These are phyloP conservation scores for Trachelus iudaicus DNA, from an alignment of 2,888 invertebrate genomes.

Conservation along the genomic window DNA sequence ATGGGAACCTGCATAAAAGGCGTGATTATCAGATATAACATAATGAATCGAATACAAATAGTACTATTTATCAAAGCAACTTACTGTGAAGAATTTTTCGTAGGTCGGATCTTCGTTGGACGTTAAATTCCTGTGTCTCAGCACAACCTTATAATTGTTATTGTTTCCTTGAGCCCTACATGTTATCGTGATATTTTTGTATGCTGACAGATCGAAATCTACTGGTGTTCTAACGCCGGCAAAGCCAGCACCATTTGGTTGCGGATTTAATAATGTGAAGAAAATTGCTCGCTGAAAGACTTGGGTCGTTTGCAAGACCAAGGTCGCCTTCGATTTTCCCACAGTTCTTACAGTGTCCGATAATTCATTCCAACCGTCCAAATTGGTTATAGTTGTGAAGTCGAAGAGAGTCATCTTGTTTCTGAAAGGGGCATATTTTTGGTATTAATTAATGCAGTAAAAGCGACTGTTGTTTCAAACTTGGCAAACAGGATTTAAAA, in stretches of 20 bases:
- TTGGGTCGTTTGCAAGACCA: conserved; percentile 71
- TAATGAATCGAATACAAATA: not conserved
- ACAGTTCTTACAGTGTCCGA: conserved; percentile 75
- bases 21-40: not conserved
- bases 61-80: not conserved
- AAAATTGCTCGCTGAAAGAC: conserved; percentile 73
- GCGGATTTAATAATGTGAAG: conserved; percentile 74
- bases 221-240: conserved; percentile 71
- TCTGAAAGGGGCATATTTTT: conserved; percentile 17
- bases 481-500: not conserved
- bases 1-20: conserved; percentile 52
- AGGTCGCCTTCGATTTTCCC: conserved; percentile 75
- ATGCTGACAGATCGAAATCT: conserved; percentile 67
- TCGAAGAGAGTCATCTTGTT: conserved; percentile 67
- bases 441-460: not conserved
- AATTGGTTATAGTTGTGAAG: conserved; percentile 69
- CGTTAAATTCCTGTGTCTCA: conserved; percentile 70
- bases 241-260: conserved; percentile 76
- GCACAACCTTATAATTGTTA: conserved; percentile 71
- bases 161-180: conserved; percentile 73
- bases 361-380: conserved; percentile 72
- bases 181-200: conserved; percentile 67
- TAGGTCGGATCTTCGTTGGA: conserved; percentile 72
- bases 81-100: conserved; percentile 69
- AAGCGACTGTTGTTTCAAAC: too few species aligned